Evolutionary conservation across 1,140 invertebrate species (phyloP).

Genomic region (Habropoda laboriosa): DNA sequence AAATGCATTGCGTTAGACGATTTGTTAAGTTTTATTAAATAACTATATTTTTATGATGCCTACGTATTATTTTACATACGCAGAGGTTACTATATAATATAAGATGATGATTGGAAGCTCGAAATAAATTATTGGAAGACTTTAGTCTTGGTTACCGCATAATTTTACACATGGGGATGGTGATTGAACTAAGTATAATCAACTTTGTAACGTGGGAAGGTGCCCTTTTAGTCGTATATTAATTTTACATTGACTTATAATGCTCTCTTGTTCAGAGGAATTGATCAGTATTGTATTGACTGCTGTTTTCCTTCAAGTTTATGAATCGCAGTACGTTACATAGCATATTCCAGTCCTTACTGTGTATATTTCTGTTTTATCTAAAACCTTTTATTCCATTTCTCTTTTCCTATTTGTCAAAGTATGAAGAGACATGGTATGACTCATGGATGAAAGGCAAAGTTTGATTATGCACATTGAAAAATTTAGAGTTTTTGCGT

Average conservation of each 20-base stretch:
- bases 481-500: slow-evolving; percentile 40
- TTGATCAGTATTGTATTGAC: slow-evolving; percentile 60
- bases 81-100: slow-evolving; percentile 65
- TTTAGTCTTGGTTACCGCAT: slow-evolving; percentile 67
- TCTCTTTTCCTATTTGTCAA: slow-evolving; percentile 48
- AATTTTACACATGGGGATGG: slow-evolving; percentile 67
- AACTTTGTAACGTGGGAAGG: slow-evolving; percentile 59
- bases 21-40: slow-evolving; percentile 71
- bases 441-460: slow-evolving; percentile 63
- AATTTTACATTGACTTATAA: slow-evolving; percentile 40
- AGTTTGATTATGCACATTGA: slow-evolving; percentile 36
- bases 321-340: slow-evolving; percentile 30
- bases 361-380: slow-evolving; percentile 42
- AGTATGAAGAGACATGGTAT: slow-evolving; percentile 56
- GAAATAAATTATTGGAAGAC: slow-evolving; percentile 74
- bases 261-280: slow-evolving; percentile 56
- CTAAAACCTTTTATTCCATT: slow-evolving; percentile 43
- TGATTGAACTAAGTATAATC: slow-evolving; percentile 52
- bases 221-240: slow-evolving; percentile 57
- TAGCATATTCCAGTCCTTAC: slow-evolving; percentile 39
- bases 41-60: slow-evolving; percentile 66
- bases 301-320: slow-evolving; percentile 62
- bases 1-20: slow-evolving; percentile 69
- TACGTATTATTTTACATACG: slow-evolving; percentile 66
- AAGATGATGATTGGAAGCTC: slow-evolving; percentile 65